Evolutionary conservation across 1,140 invertebrate genomes (phyloP).

Genomic region (Coptotermes formosanus): DNA sequence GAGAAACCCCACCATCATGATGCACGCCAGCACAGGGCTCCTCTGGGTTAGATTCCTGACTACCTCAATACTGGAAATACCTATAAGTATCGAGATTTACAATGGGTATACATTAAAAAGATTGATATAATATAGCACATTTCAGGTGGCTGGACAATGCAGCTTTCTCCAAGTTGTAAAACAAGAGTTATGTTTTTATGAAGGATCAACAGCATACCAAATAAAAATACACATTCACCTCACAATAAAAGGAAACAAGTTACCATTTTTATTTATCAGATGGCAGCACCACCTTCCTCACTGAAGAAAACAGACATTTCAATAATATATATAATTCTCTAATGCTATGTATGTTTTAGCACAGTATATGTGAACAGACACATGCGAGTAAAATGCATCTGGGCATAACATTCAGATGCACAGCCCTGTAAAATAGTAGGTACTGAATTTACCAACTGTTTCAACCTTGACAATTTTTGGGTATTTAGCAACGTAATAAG

Average conservation of each 20-base stretch:
- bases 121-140: not conserved
- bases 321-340: not conserved
- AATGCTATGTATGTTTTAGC: not conserved
- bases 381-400: not conserved
- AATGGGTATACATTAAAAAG: not conserved
- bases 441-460: not conserved
- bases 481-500: not conserved
- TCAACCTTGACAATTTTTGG: not conserved
- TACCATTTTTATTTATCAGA: not conserved
- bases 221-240: not conserved
- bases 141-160: too few relatives aligned
- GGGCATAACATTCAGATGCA: not conserved
- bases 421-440: not conserved
- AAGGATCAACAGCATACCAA: not conserved
- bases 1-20: too few relatives aligned
- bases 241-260: not conserved
- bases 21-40: too few relatives aligned
- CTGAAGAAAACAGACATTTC: not conserved
- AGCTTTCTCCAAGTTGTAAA: not conserved
- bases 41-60: too few relatives aligned
- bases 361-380: not conserved
- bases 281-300: not conserved
- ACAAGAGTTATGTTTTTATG: not conserved
- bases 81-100: not conserved
- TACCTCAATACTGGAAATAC: not conserved